Percentiles rank a stretch among this genome's conserved stretches.
Evolutionary conservation across 2,113 vertebrate genomes (phyloP).

Genomic region (Butastur rufipennis): DNA sequence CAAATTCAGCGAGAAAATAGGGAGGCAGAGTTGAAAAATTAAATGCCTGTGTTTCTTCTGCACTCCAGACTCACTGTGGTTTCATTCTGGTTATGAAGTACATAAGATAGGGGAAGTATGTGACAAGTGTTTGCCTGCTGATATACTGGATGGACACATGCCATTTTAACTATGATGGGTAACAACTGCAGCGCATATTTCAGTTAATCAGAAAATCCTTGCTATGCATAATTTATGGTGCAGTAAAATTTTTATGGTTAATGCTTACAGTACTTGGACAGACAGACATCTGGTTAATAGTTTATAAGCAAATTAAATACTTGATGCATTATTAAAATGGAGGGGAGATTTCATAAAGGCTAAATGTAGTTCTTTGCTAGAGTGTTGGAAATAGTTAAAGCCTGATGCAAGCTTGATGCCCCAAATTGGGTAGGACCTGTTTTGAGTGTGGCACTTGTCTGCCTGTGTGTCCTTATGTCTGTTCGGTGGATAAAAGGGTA

Average conservation of each 20-base stretch:
- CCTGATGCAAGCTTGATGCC: background rate
- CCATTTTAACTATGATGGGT: background rate
- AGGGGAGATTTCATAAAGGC: background rate
- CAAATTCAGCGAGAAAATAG: background rate
- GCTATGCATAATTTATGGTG: constrained; percentile 23
- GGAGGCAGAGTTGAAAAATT: background rate
- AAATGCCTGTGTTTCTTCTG: background rate
- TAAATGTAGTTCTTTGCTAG: background rate
- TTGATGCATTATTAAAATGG: constrained; percentile 10
- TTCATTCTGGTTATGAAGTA: background rate
- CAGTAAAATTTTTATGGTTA: background rate
- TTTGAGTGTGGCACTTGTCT: background rate
- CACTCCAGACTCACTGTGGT: background rate
- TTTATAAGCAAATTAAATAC: constrained; percentile 38
- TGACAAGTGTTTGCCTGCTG: background rate
- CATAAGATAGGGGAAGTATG: background rate
- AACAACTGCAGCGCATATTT: background rate
- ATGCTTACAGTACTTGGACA: constrained; percentile 21
- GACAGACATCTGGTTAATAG: constrained; percentile 33
- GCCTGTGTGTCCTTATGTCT: background rate
- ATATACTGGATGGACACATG: background rate
- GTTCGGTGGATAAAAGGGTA: background rate
- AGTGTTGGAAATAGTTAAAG: background rate
- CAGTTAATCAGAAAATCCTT: background rate
- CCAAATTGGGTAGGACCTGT: background rate